Percentiles rank a stretch among this genome's conserved stretches.
These are phyloP conservation scores for Augochlorella aurata DNA, from an alignment of 2,888 invertebrate genomes.

Conservation along the genomic window DNA sequence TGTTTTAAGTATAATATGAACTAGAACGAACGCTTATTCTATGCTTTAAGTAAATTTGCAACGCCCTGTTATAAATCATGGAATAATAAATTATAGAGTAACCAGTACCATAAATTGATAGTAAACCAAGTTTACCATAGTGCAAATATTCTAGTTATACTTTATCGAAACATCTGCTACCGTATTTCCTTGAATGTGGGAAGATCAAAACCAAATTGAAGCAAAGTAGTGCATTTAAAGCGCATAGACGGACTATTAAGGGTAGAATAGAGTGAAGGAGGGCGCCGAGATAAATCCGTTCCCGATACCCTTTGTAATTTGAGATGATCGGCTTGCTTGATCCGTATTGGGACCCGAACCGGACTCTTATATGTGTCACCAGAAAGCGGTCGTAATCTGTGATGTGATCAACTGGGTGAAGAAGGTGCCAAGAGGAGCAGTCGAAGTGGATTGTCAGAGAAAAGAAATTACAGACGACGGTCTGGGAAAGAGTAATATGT, in stretches of 20 bases:
- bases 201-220: neutral
- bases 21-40: too few relatives aligned
- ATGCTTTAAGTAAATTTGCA: too few relatives aligned
- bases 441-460: slow-evolving; percentile 65
- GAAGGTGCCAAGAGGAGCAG: slow-evolving; percentile 55
- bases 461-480: slow-evolving; percentile 55
- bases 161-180: neutral
- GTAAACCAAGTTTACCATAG: too few relatives aligned
- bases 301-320: slow-evolving; percentile 82
- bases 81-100: too few relatives aligned
- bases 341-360: slow-evolving; percentile 59
- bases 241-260: slow-evolving; percentile 56
- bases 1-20: too few relatives aligned
- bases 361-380: slow-evolving; percentile 64
- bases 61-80: too few relatives aligned
- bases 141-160: neutral
- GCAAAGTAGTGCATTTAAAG: slow-evolving; percentile 22
- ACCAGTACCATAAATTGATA: too few relatives aligned
- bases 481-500: slow-evolving; percentile 35
- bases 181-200: too few relatives aligned
- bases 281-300: slow-evolving; percentile 78
- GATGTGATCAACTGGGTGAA: slow-evolving; percentile 63
- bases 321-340: slow-evolving; percentile 80
- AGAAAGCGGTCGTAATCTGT: slow-evolving; percentile 60
- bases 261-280: slow-evolving; percentile 59